A percentile compares a stretch with the other conserved stretches of the same genome.
Conservation (phyloP, 2,888 invertebrate species). For the Drosophila eohydei region DNA sequence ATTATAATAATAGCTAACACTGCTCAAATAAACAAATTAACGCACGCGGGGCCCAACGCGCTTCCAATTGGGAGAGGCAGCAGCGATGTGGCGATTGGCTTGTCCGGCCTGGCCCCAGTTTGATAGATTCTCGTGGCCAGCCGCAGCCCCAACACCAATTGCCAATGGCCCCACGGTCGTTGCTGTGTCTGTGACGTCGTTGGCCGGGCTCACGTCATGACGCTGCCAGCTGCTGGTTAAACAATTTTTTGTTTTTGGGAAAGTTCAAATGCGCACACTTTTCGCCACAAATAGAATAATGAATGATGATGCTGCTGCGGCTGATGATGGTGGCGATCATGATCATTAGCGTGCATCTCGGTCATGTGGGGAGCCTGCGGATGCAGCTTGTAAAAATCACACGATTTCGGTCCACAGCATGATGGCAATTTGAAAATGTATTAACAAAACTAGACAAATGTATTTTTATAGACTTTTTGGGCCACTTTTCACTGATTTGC, state of each 20-base stretch:
- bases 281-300: conserved; percentile 60
- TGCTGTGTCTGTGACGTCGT: conserved; percentile 63
- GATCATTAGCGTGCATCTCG: conserved; percentile 24
- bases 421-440: conserved; percentile 63
- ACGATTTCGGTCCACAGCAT: conserved; percentile 47
- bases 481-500: conserved; percentile 36
- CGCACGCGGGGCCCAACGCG: conserved; percentile 66
- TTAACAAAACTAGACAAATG: conserved; percentile 57
- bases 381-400: conserved; percentile 36
- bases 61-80: conserved; percentile 71
- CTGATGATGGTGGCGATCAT: conserved; percentile 13
- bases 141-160: conserved; percentile 3
- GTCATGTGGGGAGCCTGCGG: conserved; percentile 52
- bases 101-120: conserved; percentile 13
- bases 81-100: conserved; percentile 12
- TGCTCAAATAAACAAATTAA: conserved; percentile 68
- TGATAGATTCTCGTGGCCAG: conserved; percentile 31
- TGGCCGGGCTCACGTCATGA: conserved; percentile 51
- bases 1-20: conserved; percentile 66
- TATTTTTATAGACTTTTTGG: conserved; percentile 66
- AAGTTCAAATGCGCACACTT: conserved; percentile 75
- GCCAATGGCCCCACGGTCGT: conserved; percentile 22
- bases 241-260: conserved; percentile 39
- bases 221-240: conserved; percentile 37
- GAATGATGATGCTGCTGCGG: neutral